These are phyloP conservation scores for Arctocebus calabarensis DNA, from an alignment of 2,797 vertebrate species.

Conservation along the genomic window DNA sequence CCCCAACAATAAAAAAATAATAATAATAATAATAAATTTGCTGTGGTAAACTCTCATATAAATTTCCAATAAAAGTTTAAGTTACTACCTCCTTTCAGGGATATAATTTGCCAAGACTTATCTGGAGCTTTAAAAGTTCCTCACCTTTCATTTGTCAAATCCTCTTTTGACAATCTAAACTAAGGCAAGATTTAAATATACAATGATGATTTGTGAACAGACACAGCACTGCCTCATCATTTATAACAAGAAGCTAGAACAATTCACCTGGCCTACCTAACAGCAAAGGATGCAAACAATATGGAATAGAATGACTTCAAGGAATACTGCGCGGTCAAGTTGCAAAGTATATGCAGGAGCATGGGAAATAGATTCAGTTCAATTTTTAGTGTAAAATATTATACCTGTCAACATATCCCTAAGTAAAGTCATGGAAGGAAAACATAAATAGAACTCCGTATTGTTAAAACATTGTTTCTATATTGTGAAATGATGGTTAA, in stretches of 20 bases:
- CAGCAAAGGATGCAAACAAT: not conserved
- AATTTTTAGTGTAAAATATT: not conserved
- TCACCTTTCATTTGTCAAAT: not conserved
- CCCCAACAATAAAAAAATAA: too few species aligned
- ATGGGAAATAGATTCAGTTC: not conserved
- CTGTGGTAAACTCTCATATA: not conserved
- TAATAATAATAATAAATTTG: too few species aligned
- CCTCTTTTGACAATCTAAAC: not conserved
- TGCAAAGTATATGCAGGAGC: not conserved
- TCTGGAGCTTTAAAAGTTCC: not conserved
- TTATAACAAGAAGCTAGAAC: not conserved
- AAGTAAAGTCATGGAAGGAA: not conserved
- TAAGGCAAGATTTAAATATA: not conserved
- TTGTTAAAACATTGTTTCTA: not conserved
- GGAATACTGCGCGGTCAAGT: not conserved
- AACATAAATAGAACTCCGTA: not conserved
- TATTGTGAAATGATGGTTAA: not conserved
- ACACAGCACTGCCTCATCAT: not conserved
- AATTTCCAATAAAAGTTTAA: constrained; percentile 10
- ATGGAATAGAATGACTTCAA: not conserved
- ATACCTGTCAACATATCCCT: not conserved
- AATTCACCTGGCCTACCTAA: not conserved
- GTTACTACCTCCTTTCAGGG: not conserved
- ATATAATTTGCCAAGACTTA: not conserved
- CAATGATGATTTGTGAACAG: not conserved